phyloP scores from a whole-genome alignment of 2,113 vertebrate genomes.

The Petromus typicus region DNA sequence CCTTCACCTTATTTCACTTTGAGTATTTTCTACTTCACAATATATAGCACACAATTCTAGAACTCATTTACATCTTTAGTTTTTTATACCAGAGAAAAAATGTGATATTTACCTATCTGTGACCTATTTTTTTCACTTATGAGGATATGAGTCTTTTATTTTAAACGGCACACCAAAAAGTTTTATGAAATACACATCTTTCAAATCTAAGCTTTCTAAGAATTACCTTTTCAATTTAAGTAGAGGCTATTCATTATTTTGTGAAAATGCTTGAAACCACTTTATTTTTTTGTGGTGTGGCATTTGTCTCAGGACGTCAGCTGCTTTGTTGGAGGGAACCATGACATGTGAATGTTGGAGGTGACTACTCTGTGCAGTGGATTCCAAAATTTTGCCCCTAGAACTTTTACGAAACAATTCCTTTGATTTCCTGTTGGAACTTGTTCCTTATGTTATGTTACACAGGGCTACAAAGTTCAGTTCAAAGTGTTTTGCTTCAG shows the following conservation, averaged over 20 bases:
- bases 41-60: too few species aligned
- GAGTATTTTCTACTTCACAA: too few species aligned
- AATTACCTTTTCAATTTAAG: background rate
- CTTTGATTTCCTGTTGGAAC: background rate
- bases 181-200: background rate
- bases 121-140: too few species aligned
- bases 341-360: background rate
- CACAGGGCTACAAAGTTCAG: background rate
- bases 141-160: too few species aligned
- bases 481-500: constrained; percentile 32
- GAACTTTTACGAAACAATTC: background rate
- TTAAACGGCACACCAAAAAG: background rate
- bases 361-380: background rate
- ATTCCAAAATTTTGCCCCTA: constrained; percentile 13
- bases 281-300: background rate
- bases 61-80: too few species aligned
- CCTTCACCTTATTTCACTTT: too few species aligned
- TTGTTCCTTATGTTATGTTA: background rate
- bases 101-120: too few species aligned
- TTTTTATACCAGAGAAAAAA: too few species aligned
- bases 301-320: background rate
- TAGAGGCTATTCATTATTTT: background rate
- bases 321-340: background rate
- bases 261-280: background rate
- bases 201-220: background rate